Base-by-base conservation (phyloP, 2,113 vertebrate genomes). In the Fregata magnificens region DNA sequence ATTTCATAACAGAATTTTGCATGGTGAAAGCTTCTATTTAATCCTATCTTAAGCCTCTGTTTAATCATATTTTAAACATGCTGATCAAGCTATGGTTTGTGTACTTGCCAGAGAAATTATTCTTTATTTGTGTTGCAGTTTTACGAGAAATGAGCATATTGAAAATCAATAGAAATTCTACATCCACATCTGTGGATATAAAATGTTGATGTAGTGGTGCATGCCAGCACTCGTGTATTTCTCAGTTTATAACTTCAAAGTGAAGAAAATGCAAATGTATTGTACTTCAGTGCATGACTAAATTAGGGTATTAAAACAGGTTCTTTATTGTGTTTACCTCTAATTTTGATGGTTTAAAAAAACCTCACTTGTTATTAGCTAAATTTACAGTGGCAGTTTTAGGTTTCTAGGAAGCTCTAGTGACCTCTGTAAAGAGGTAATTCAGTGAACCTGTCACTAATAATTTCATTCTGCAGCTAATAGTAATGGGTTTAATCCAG, bases 361-460 rank as follows among this genome's bases (percentile, higher is more conserved):
- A 32, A 42, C 42, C 74, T 94, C 38, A 71, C 5, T 95, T 96
- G 44, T 94, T 95, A 92, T 90, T 93, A 96, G 62, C 74, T 88
- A 94, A 97, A 97, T 97, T 94, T 97, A 91, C 91, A 88, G 40
- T 85, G 83, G 81, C 95, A 96, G 71, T 90, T 95, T 85, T 97
- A 79, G 91, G 66, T 96, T 97, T 97, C 95, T 95, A 95, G 90
- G 96, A 97, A 97, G 95, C 95, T 97, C 93, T 80, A 16, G 69
- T 98, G 98, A 98, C 97, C 96, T 91, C 90, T 97, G 53, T 96
- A 96, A 94, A 98, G 97, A 98, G 93, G 98, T 98, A 98, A 97
- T 97, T 98, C 94, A 95, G 73, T 98, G 97, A 98, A 98, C 96
- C 72, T 97, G 98, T 99, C 98, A 98, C 95, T 93, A 98, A 97